phyloP scores from a whole-genome alignment of 2,888 invertebrate genomes.

The Lycia hirtaria region DNA sequence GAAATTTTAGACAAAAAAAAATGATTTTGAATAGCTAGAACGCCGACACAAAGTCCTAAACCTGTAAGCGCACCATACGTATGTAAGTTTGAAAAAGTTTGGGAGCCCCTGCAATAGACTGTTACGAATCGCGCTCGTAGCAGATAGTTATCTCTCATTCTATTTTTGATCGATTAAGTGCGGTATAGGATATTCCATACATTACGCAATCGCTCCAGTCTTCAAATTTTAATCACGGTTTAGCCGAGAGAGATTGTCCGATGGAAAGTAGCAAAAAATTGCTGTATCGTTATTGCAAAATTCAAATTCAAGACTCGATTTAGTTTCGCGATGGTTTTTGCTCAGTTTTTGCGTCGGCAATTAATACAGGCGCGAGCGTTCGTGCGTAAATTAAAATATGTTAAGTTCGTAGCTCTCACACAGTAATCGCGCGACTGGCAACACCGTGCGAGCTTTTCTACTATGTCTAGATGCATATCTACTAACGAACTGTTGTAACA shows the following conservation, averaged over 20 bases:
- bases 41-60: too few species aligned
- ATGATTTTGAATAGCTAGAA: too few species aligned
- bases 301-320: slow-evolving; percentile 46
- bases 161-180: slow-evolving; percentile 50
- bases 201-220: slow-evolving; percentile 23
- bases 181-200: slow-evolving; percentile 14
- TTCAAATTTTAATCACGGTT: slow-evolving; percentile 27
- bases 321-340: slow-evolving; percentile 46
- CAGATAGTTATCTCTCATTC: slow-evolving; percentile 46
- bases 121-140: slow-evolving; percentile 41
- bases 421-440: slow-evolving; percentile 50
- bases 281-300: slow-evolving; percentile 28
- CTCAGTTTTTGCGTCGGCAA: slow-evolving; percentile 38
- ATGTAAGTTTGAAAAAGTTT: too few species aligned
- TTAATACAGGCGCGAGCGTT: slow-evolving; percentile 48
- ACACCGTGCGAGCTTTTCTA: slow-evolving; percentile 42
- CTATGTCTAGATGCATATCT: slow-evolving; percentile 54
- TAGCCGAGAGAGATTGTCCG: slow-evolving; percentile 18
- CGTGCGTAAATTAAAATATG: slow-evolving; percentile 65
- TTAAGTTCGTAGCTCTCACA: slow-evolving; percentile 47
- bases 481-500: slow-evolving; percentile 50
- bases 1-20: too few species aligned
- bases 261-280: slow-evolving; percentile 31
- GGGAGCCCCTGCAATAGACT: not conserved
- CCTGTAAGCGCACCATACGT: too few species aligned